Percentiles rank a stretch among this genome's conserved stretches.
Evolutionary conservation across 2,113 vertebrate genomes (phyloP).

Genomic region (Ptilorrhoa leucosticta): DNA sequence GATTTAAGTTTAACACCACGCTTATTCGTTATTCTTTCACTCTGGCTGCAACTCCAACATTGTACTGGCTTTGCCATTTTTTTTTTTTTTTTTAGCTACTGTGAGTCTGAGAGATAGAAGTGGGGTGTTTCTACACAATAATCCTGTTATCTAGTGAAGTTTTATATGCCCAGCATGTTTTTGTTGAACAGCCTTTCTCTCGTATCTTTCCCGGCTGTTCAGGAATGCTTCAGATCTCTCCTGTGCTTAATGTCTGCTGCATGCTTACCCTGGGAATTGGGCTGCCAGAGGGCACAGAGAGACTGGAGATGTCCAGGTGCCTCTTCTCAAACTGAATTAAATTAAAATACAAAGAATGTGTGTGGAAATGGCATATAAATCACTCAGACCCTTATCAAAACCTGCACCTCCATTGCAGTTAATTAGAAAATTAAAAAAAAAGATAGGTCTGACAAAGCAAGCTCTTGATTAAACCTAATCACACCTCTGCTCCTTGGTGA

Average conservation of each 20-base stretch:
- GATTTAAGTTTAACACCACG: not conserved
- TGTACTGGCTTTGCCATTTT: not conserved
- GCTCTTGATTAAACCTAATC: not conserved
- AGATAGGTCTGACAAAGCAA: not conserved
- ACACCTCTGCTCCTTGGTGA: not conserved
- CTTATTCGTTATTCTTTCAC: not conserved
- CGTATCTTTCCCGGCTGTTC: not conserved
- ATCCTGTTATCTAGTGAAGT: not conserved
- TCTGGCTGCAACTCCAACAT: not conserved
- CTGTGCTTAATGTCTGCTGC: not conserved
- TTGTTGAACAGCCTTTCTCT: constrained; percentile 35
- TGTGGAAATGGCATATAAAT: not conserved
- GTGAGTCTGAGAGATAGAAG: not conserved
- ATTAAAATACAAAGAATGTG: not conserved
- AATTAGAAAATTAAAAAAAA: not conserved
- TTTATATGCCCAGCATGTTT: constrained; percentile 16
- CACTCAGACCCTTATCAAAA: not conserved
- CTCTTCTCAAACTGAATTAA: not conserved
- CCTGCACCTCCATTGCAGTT: not conserved
- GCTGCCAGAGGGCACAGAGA: constrained; percentile 4
- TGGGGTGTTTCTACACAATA: not conserved
- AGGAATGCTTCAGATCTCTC: constrained; percentile 13
- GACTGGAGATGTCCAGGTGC: not conserved
- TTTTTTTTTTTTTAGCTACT: not conserved
- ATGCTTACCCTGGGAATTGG: not conserved